phyloP scores from a whole-genome alignment of 1,140 invertebrate species.

The Schlechtendalia chinensis region DNA sequence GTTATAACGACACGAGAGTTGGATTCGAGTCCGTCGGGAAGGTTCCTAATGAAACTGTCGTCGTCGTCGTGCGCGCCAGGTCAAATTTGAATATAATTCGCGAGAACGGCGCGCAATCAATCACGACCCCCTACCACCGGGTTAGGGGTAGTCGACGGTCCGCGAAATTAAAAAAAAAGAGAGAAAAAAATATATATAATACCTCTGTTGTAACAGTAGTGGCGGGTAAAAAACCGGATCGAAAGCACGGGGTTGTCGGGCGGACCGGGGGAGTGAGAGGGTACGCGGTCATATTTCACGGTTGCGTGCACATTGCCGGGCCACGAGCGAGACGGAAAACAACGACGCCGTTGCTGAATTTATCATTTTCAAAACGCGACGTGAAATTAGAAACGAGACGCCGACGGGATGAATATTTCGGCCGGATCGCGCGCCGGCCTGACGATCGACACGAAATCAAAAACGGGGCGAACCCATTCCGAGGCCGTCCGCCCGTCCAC shows the following conservation, averaged over 20 bases:
- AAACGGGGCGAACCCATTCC: too few relatives aligned
- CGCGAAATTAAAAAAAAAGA: constrained; percentile 48
- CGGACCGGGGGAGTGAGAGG: too few relatives aligned
- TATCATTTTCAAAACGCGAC: constrained; percentile 43
- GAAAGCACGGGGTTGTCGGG: constrained; percentile 23
- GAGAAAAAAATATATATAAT: constrained; percentile 42
- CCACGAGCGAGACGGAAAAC: background rate
- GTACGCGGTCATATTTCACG: constrained; percentile 46
- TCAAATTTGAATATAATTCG: constrained; percentile 48
- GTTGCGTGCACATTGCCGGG: constrained; percentile 39
- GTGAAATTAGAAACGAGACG: background rate
- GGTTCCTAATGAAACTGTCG: constrained; percentile 41
- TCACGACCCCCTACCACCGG: constrained; percentile 35
- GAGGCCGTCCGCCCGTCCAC: too few relatives aligned
- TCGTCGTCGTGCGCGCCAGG: constrained; percentile 13
- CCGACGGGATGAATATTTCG: constrained; percentile 8
- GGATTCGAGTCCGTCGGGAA: background rate
- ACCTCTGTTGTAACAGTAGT: constrained; percentile 15
- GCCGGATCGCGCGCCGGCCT: constrained; percentile 6
- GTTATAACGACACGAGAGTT: constrained; percentile 18
- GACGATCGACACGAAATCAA: too few relatives aligned
- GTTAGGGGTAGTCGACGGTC: constrained; percentile 46
- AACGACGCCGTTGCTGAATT: constrained; percentile 6
- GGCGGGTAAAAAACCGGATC: constrained; percentile 32
- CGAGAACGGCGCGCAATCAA: constrained; percentile 35